Evolutionary conservation across 2,113 vertebrate species (phyloP).

Genomic region (Elgaria multicarinata): DNA sequence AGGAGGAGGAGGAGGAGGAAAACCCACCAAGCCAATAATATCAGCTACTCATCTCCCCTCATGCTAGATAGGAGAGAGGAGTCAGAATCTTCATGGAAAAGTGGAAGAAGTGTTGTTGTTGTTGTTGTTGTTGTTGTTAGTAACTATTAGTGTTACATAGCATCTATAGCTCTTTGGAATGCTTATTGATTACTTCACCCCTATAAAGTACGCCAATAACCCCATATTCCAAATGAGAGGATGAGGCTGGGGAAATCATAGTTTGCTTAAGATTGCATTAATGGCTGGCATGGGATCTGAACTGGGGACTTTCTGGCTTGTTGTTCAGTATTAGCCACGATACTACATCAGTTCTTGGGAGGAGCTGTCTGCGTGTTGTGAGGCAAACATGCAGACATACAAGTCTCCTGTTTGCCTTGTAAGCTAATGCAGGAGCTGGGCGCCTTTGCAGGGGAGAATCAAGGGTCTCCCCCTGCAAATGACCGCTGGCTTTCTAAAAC

Average conservation of each 20-base stretch:
- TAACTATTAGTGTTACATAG: not conserved
- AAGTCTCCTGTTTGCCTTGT: not conserved
- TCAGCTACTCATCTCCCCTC: not conserved
- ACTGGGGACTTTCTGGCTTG: not conserved
- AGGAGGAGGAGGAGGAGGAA: too few relatives aligned
- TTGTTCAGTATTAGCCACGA: too few relatives aligned
- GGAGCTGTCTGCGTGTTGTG: not conserved
- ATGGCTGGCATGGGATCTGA: not conserved
- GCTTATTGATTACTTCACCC: too few relatives aligned
- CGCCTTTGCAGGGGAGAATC: not conserved
- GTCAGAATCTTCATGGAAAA: not conserved
- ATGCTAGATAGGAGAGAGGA: not conserved
- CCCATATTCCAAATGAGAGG: not conserved
- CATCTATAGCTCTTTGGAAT: not conserved
- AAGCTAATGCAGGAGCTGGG: not conserved
- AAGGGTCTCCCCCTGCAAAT: not conserved
- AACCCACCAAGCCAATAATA: not conserved
- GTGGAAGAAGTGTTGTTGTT: not conserved
- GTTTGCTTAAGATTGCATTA: not conserved
- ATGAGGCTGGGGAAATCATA: not conserved
- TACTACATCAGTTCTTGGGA: not conserved
- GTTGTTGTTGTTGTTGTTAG: too few relatives aligned
- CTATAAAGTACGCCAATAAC: not conserved
- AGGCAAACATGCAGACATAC: not conserved
- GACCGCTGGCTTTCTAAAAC: not conserved